Conservation (phyloP, 2,113 vertebrate genomes). For the Phyllostomus discolor region DNA sequence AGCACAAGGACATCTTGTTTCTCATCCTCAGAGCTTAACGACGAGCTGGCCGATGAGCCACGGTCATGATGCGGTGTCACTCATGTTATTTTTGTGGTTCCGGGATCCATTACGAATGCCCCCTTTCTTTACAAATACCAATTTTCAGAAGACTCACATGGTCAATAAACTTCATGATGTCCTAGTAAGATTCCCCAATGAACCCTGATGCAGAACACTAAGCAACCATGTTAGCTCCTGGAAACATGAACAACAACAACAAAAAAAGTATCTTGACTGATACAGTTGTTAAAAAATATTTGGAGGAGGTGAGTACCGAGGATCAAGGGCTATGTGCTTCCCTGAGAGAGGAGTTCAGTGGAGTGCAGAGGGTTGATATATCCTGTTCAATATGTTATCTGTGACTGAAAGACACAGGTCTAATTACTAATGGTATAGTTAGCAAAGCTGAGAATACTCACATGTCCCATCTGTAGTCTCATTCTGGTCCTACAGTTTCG, state of each 20-base stretch:
- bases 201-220: background rate
- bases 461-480: background rate
- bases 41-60: background rate
- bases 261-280: background rate
- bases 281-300: background rate
- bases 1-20: background rate
- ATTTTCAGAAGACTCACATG: background rate
- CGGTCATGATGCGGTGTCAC: background rate
- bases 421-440: background rate
- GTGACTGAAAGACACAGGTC: background rate
- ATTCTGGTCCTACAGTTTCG: background rate
- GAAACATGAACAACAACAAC: background rate
- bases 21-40: no score
- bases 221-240: background rate
- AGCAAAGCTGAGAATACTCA: background rate
- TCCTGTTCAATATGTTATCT: background rate
- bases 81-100: background rate
- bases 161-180: background rate
- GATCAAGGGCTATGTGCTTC: no score
- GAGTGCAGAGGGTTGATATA: background rate
- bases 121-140: background rate
- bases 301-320: background rate
- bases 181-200: background rate
- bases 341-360: background rate
- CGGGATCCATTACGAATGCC: background rate